phyloP scores from a whole-genome alignment of 2,797 vertebrate species.

The Brotula barbata region DNA sequence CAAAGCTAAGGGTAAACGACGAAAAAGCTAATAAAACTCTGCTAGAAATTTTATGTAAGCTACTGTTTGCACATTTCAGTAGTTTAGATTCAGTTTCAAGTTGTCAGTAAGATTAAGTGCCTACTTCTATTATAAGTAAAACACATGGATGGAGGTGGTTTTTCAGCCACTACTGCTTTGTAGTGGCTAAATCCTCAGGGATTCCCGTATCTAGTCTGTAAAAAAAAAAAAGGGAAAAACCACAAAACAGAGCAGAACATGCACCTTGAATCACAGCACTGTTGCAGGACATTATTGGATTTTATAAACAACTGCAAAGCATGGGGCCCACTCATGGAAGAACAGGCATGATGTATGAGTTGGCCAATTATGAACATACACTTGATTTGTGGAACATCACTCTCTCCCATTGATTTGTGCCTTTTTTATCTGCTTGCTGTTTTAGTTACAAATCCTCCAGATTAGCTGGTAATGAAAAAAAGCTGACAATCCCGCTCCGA shows the following conservation, averaged over 20 bases:
- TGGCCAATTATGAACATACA: conserved; percentile 52
- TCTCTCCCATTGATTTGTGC: conserved; percentile 47
- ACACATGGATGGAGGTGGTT: conserved; percentile 3
- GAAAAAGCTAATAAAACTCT: conserved; percentile 44
- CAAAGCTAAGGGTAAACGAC: conserved; percentile 46
- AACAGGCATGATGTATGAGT: conserved; percentile 55
- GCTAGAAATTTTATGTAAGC: conserved; percentile 33
- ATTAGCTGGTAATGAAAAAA: conserved; percentile 72
- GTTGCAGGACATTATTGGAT: conserved; percentile 29
- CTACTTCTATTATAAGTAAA: conserved; percentile 18
- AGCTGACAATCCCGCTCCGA: conserved; percentile 56
- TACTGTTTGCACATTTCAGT: conserved; percentile 53
- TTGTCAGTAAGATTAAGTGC: conserved; percentile 26
- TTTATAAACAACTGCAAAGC: conserved; percentile 45
- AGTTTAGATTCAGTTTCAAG: conserved; percentile 17
- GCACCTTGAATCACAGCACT: conserved; percentile 24
- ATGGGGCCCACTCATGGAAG: conserved; percentile 49
- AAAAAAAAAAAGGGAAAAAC: not conserved
- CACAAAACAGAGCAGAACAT: conserved; percentile 12
- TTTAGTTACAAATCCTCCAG: conserved; percentile 67
- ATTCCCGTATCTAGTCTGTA: conserved; percentile 10
- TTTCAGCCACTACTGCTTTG: conserved; percentile 19
- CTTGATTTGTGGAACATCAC: conserved; percentile 49
- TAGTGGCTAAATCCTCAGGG: conserved; percentile 23
- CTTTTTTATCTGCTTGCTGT: conserved; percentile 57